Base-by-base conservation (phyloP, 2,797 vertebrate species). In the Miichthys miiuy region DNA sequence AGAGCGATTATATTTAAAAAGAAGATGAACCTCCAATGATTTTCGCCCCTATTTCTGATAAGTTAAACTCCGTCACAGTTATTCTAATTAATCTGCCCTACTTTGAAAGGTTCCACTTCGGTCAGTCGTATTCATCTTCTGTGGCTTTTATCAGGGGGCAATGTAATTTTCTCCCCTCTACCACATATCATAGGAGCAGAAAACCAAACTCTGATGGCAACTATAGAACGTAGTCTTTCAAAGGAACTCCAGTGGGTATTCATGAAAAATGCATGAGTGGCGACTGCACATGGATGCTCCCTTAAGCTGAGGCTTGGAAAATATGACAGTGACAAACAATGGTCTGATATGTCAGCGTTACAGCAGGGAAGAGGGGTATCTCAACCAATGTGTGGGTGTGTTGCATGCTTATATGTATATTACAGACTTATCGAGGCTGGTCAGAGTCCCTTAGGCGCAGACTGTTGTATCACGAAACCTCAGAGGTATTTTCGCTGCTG, bases 201-300 rank as follows among this genome's bases (percentile, higher is more conserved):
- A 27, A 83, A 82, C 82, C 78, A 57, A 91, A 91, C 65, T 86
- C 72, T 83, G 87, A 88, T 86, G 83, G 81, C 6, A 72, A 81
- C 81, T 87, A 85, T 75, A 85, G 81, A 91, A 82, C 18, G 8
- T 18, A 51, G 86, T 83, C 75, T 85, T 88, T 90, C 88, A 89
- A 91, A 90, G 87, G 73, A 88, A 84, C 87, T 91, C 87, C 84
- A 84, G 67, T 88, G 89, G 77, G 78, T 88, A 86, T 90, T 88
- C 90, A 95, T 95, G 91, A 94, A 96, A 95, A 93, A 95, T 95
- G 90, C 91, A 95, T 93, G 92, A 95, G 87, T 41, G 68, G 80
- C 74, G 72, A 90, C 89, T 91, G 82, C 91, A 92, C 90, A 89
- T 81, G 87, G 86, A 90, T 82, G 87, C 90, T 89, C 83, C 76